A percentile compares a stretch with the other conserved stretches of the same genome.
These are phyloP conservation scores for Metaphire vulgaris DNA, from an alignment of 1,140 invertebrate genomes.

Conservation along the genomic window DNA sequence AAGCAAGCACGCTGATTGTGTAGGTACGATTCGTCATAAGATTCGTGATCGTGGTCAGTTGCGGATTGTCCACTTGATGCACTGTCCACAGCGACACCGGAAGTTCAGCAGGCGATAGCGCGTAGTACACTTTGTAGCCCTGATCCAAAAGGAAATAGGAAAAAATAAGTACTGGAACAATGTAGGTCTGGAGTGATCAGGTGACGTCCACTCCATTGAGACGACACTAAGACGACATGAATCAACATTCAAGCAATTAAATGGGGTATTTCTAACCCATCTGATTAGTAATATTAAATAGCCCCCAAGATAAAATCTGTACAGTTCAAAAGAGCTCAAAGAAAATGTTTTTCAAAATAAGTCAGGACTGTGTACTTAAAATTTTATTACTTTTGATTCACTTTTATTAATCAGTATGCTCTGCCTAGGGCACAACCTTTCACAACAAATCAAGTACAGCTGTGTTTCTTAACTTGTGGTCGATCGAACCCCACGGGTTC, in stretches of 20 bases:
- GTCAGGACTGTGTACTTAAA: too few species aligned
- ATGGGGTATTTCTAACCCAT: background rate
- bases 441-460: too few species aligned
- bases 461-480: too few species aligned
- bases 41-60: constrained; percentile 75
- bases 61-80: constrained; percentile 84
- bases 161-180: constrained; percentile 9
- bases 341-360: too few species aligned
- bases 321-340: background rate
- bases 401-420: too few species aligned
- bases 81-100: constrained; percentile 82
- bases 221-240: background rate
- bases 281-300: background rate
- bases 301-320: background rate
- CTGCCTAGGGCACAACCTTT: too few species aligned
- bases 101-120: constrained; percentile 69
- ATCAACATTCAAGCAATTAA: background rate
- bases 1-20: constrained; percentile 49
- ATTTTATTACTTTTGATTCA: too few species aligned
- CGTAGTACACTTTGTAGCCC: constrained; percentile 98
- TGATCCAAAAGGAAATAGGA: constrained; percentile 50
- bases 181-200: background rate
- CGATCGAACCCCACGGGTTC: too few species aligned
- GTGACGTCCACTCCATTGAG: background rate
- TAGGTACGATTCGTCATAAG: constrained; percentile 49